These are phyloP conservation scores for Corythaeola cristata DNA, from an alignment of 2,113 vertebrate species.

Conservation along the genomic window DNA sequence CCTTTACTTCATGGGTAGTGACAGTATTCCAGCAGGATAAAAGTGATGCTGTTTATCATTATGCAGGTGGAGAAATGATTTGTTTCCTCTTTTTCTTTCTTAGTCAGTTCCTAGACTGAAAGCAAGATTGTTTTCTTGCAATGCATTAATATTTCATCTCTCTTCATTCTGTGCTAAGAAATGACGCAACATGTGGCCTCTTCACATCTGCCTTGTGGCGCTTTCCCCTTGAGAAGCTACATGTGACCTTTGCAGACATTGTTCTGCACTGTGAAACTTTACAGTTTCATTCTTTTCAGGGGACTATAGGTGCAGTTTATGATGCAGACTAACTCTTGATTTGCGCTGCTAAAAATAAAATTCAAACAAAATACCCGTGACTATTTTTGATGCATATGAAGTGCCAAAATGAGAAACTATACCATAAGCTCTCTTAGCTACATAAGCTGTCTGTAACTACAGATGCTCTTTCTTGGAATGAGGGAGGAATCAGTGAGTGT, in stretches of 20 bases:
- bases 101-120: background rate
- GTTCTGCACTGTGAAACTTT: background rate
- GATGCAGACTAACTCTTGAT: background rate
- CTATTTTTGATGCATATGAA: background rate
- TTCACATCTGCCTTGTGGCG: background rate
- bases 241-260: background rate
- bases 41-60: background rate
- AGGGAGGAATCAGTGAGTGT: background rate
- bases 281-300: background rate
- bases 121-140: background rate
- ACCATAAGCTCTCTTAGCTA: background rate
- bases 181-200: background rate
- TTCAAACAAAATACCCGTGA: background rate
- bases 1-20: background rate
- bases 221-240: background rate
- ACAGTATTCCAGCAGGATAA: background rate
- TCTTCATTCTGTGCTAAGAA: background rate
- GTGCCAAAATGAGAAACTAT: background rate
- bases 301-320: background rate
- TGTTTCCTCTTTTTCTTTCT: background rate
- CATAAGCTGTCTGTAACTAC: background rate
- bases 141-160: conserved; percentile 27
- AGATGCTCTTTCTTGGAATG: background rate
- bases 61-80: background rate
- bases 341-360: background rate